phyloP scores from a whole-genome alignment of 1,140 invertebrate genomes.

The Tetranychus urticae region DNA sequence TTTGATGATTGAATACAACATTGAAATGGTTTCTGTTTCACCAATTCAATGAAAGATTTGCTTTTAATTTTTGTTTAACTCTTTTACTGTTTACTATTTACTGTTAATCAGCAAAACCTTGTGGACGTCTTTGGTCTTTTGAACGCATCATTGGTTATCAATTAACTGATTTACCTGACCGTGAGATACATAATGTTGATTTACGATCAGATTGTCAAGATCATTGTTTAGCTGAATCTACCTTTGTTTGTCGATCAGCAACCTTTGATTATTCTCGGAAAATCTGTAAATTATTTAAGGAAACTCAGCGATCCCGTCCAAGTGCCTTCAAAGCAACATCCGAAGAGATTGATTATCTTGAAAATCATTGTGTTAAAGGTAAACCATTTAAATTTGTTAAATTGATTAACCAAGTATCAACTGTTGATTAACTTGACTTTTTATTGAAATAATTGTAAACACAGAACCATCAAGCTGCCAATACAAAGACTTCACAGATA shows the following conservation, averaged over 20 bases:
- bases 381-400: background rate
- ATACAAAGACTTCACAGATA: slow-evolving; percentile 22
- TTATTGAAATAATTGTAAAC: background rate
- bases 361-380: slow-evolving; percentile 28
- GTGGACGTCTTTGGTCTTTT: slow-evolving; percentile 22
- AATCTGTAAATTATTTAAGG: slow-evolving; percentile 23
- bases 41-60: background rate
- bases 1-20: too few species aligned
- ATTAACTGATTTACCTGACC: slow-evolving; percentile 19
- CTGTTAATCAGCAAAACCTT: background rate
- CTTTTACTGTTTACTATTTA: too few species aligned
- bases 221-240: slow-evolving; percentile 20
- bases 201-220: slow-evolving; percentile 23
- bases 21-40: too few species aligned
- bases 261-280: slow-evolving; percentile 21
- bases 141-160: slow-evolving; percentile 25
- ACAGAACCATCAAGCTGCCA: slow-evolving; percentile 26
- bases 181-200: slow-evolving; percentile 20
- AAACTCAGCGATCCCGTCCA: slow-evolving; percentile 23
- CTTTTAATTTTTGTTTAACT: background rate
- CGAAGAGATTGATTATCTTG: slow-evolving; percentile 26
- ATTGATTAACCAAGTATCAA: background rate
- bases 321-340: slow-evolving; percentile 19
- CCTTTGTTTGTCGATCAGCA: slow-evolving; percentile 24
- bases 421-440: background rate